phyloP scores from a whole-genome alignment of 2,888 invertebrate species.

The Sceliomorpha sp. region DNA sequence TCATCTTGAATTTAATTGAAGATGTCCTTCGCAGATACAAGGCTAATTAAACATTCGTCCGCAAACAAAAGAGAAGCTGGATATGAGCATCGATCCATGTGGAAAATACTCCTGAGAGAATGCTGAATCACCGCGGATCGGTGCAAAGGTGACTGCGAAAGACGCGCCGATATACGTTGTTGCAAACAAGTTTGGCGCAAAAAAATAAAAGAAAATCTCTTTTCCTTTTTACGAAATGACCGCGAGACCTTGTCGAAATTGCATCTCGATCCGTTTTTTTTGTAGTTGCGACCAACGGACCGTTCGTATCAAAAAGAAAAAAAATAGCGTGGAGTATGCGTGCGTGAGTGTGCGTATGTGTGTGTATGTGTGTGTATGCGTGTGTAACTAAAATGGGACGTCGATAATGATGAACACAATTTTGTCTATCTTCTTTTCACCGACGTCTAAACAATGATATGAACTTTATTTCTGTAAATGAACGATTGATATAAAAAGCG shows the following conservation, averaged over 20 bases:
- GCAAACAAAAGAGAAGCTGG: constrained; percentile 40
- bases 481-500: no score
- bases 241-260: constrained; percentile 20
- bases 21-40: constrained; percentile 41
- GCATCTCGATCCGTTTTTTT: constrained; percentile 15
- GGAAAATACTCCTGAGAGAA: constrained; percentile 46
- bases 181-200: constrained; percentile 22
- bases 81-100: constrained; percentile 21
- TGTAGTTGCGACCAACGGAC: constrained; percentile 6
- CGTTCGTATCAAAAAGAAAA: constrained; percentile 9
- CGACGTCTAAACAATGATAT: no score
- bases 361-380: no score
- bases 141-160: constrained; percentile 32
- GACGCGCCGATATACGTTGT: constrained; percentile 24
- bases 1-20: constrained; percentile 48
- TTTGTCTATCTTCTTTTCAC: no score
- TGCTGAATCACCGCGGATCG: constrained; percentile 36
- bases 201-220: constrained; percentile 8
- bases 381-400: no score
- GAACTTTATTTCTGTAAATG: no score
- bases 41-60: constrained; percentile 48
- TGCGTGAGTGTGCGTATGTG: no score
- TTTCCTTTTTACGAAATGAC: constrained; percentile 25
- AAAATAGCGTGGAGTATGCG: no score
- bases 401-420: no score